A percentile compares a stretch with the other conserved stretches of the same genome.
Evolutionary conservation across 23 tunicate species (phyloP).

Genomic region (Corella eumyota): DNA sequence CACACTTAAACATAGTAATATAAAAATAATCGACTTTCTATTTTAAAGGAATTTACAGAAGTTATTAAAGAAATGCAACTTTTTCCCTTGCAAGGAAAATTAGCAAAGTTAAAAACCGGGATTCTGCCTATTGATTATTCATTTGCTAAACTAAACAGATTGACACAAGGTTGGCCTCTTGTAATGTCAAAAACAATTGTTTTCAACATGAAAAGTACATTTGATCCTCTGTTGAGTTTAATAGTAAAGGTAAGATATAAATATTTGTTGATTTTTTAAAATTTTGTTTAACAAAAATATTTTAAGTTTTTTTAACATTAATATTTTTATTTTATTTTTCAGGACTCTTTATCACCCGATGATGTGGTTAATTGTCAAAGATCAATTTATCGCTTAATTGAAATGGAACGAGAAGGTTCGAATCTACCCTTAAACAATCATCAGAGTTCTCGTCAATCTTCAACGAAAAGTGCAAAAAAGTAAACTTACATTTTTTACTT

Average conservation of each 20-base stretch:
- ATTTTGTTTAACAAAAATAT: neutral
- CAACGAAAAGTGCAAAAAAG: constrained; percentile 47
- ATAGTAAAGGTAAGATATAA: constrained; percentile 25
- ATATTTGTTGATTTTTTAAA: neutral
- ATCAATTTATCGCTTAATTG: constrained; percentile 36
- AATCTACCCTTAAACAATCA: constrained; percentile 24
- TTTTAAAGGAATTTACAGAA: constrained; percentile 38
- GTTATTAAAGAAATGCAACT: constrained; percentile 40
- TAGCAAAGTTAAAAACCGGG: neutral
- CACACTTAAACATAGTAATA: neutral
- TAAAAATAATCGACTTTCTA: neutral
- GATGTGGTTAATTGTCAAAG: constrained; percentile 59
- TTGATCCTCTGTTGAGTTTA: constrained; percentile 31
- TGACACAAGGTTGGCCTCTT: constrained; percentile 47
- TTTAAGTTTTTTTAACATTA: neutral
- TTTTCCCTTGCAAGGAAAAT: constrained; percentile 23
- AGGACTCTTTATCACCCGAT: constrained; percentile 46
- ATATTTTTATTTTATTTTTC: too few relatives aligned
- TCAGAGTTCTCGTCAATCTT: constrained; percentile 13
- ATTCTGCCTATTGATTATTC: too few relatives aligned
- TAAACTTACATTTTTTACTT: constrained; percentile 2
- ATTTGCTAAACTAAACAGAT: neutral
- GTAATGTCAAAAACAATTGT: constrained; percentile 53
- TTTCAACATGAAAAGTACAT: constrained; percentile 37
- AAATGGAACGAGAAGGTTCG: constrained; percentile 36